A percentile compares a stretch with the other conserved stretches of the same genome.
Evolutionary conservation across 30 jellyfish, hydroid and myxozoan species (phyloP).

Genomic region (Clytia hemisphaerica): DNA sequence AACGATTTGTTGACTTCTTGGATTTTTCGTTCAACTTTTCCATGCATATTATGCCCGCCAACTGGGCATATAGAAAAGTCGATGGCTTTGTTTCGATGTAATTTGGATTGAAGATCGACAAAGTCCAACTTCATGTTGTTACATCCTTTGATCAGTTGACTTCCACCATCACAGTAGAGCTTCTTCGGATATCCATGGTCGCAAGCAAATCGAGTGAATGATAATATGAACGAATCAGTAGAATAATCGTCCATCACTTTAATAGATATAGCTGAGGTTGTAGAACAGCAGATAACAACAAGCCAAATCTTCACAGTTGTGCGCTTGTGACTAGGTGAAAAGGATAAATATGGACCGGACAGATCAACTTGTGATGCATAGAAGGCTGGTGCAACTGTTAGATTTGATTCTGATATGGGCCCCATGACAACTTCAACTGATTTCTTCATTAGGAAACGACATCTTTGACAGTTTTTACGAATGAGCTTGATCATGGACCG

Average conservation of each 20-base stretch:
- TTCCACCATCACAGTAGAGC: constrained; percentile 1
- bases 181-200: constrained; percentile 3
- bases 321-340: neutral
- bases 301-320: constrained; percentile 10
- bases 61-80: neutral
- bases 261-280: neutral
- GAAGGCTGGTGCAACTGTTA: too few relatives aligned
- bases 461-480: too few relatives aligned
- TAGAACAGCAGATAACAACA: too few relatives aligned
- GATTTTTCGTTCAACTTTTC: neutral
- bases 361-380: constrained; percentile 10
- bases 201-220: too few relatives aligned
- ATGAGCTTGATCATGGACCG: neutral
- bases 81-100: neutral
- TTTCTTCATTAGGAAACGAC: neutral
- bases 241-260: neutral
- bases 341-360: neutral
- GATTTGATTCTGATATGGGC: neutral
- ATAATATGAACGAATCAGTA: neutral
- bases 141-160: too few relatives aligned
- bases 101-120: neutral
- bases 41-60: constrained; percentile 3
- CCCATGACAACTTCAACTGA: constrained; percentile 3
- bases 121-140: neutral
- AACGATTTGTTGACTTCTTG: neutral